phyloP scores from a whole-genome alignment of 2,888 invertebrate genomes.

The Phortica magna region DNA sequence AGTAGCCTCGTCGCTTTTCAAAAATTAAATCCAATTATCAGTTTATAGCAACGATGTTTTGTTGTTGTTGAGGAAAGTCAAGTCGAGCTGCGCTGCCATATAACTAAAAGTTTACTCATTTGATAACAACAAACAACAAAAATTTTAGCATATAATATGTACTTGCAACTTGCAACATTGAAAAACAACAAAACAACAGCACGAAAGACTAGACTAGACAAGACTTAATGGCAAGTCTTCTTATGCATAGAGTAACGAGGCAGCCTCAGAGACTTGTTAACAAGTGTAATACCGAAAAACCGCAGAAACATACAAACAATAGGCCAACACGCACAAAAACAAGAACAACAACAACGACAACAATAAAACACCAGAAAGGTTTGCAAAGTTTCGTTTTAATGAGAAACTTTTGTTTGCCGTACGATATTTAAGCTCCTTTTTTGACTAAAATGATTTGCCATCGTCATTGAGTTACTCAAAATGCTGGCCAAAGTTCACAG shows the following conservation, averaged over 20 bases:
- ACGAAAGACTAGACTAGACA: background rate
- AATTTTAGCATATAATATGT: constrained; percentile 6
- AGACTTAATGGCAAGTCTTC: no score
- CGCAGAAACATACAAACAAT: constrained; percentile 1
- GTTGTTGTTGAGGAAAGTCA: background rate
- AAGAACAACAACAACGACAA: constrained; percentile 41
- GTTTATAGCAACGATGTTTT: constrained; percentile 37
- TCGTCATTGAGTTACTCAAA: background rate
- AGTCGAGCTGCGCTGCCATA: background rate
- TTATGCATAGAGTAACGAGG: background rate
- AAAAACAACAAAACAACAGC: no score
- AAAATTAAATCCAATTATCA: constrained; percentile 73
- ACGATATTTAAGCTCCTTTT: constrained; percentile 47
- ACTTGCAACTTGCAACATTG: background rate
- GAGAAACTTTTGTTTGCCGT: constrained; percentile 65
- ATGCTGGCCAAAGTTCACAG: background rate
- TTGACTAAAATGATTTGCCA: constrained; percentile 10
- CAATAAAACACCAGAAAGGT: constrained; percentile 35
- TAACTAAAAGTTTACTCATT: constrained; percentile 11
- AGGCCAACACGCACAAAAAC: constrained; percentile 12
- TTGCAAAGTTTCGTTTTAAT: constrained; percentile 68
- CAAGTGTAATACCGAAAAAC: constrained; percentile 26
- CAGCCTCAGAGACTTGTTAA: constrained; percentile 25
- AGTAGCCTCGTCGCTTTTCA: constrained; percentile 49
- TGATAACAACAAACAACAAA: background rate